Base-by-base conservation (phyloP, 2,888 invertebrate genomes). In the Azorinus chamasolen region DNA sequence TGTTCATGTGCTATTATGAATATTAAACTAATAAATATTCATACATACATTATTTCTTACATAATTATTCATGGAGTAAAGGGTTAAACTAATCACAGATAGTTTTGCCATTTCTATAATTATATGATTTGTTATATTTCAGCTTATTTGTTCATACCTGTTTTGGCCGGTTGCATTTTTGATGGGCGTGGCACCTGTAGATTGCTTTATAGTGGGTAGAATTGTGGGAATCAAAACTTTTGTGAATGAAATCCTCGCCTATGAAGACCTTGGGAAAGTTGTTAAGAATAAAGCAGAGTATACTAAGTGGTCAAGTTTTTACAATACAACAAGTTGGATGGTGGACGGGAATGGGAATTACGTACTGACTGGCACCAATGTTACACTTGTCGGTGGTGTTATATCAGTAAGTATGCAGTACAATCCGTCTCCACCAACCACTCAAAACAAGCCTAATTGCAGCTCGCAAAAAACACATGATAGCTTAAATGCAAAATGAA, bases 191-290 rank as follows among this genome's bases (percentile, higher is more conserved):
- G 91, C 92, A 12, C 87, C 91, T 65, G 94, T 94, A 0, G 96
- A 97, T 82, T 96, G 96, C 83, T 95, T 96, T 86, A 91, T 94
- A 22, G 97, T 98, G 0, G 98, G 96, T 0, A 95, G 95, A 32
- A 94, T 98, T 14, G 96, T 98, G 46, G 98, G 97, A 0, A 93
- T 97, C 25, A 98, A 98, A 94, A 97, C 96, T 0, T 95, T 97
- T 18, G 95, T 98, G 18, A 98, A 98, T 90, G 98, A 98, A 92
- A 98, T 98, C 91, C 96, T 97, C 0, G 98, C 98, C 0, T 98
- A 97, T 91, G 94, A 96, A 89, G 94, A 95, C 51, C 94, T 98
- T 3, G 86, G 86, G 0, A 70, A 68, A 43, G 85, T 90, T 0
- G 85, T 83, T 27, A 68, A 57, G 41, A 89, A 89, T 78, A 65